Conservation (phyloP, 2,797 vertebrate species). For the Nannoperca australis region DNA sequence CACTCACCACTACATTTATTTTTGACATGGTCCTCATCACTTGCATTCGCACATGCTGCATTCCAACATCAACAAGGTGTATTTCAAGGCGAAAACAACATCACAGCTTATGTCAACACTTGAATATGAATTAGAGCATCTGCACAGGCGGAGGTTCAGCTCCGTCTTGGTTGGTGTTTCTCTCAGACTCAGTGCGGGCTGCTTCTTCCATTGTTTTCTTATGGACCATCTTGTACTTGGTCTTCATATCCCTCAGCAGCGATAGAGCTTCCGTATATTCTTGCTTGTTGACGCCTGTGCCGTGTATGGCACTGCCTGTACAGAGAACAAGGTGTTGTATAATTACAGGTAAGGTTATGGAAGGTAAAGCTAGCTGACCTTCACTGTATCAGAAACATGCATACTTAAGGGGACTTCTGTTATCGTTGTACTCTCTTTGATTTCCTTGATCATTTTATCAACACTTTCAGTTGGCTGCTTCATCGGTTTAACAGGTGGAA, state of each 20-base stretch:
- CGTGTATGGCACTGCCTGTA: slow-evolving; percentile 64
- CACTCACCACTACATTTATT: not conserved
- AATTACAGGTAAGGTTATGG: not conserved
- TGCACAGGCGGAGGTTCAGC: slow-evolving; percentile 19
- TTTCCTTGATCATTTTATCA: slow-evolving; percentile 71
- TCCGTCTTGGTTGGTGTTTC: not conserved
- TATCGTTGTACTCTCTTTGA: slow-evolving; percentile 68
- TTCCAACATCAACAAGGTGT: not conserved
- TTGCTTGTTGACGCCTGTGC: slow-evolving; percentile 38
- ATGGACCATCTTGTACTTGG: slow-evolving; percentile 71
- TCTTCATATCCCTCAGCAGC: slow-evolving; percentile 79
- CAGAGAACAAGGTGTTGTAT: slow-evolving; percentile 20
- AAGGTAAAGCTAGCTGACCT: not conserved
- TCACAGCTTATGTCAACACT: not conserved
- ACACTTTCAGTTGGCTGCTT: slow-evolving; percentile 63
- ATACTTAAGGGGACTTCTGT: slow-evolving; percentile 75
- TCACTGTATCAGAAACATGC: slow-evolving; percentile 2
- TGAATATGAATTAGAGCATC: not conserved
- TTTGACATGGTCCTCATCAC: not conserved
- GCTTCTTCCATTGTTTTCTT: slow-evolving; percentile 64
- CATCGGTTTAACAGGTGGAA: slow-evolving; percentile 58
- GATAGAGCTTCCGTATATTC: slow-evolving; percentile 74
- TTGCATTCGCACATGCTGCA: not conserved
- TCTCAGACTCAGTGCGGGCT: slow-evolving; percentile 35
- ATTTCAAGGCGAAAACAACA: not conserved